These are phyloP conservation scores for Brachionus rotundiformis DNA, from an alignment of 1,140 invertebrate genomes.

Conservation along the genomic window DNA sequence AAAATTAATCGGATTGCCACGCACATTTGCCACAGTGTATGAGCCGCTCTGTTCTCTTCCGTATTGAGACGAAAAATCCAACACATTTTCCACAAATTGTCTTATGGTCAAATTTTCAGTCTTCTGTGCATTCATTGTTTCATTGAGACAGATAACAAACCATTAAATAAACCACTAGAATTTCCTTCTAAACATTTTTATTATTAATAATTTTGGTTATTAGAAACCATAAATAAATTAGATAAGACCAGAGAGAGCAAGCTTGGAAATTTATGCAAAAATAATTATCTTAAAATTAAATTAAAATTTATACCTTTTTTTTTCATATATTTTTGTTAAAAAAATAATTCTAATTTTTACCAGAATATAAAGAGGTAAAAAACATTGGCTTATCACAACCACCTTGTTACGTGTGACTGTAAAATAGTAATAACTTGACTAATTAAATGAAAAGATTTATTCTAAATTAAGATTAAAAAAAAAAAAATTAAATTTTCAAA, in stretches of 20 bases:
- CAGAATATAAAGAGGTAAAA: no score
- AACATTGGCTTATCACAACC: background rate
- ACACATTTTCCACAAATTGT: slow-evolving; percentile 72
- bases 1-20: slow-evolving; percentile 78
- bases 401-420: background rate
- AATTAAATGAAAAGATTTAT: background rate
- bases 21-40: slow-evolving; percentile 81
- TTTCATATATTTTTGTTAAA: no score
- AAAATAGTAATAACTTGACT: background rate
- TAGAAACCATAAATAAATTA: no score
- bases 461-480: no score
- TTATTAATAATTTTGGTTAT: no score
- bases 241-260: no score
- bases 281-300: no score
- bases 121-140: background rate
- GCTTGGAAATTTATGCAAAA: no score
- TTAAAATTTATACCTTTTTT: no score
- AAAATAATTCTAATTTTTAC: background rate
- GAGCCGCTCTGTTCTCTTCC: slow-evolving; percentile 81
- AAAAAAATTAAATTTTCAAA: background rate
- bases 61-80: slow-evolving; percentile 84
- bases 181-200: no score
- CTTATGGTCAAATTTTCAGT: slow-evolving; percentile 61
- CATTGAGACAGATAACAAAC: no score
- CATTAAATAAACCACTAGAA: no score